Base-by-base conservation (phyloP, 2,797 vertebrate species). In the Sciaenops ocellatus region DNA sequence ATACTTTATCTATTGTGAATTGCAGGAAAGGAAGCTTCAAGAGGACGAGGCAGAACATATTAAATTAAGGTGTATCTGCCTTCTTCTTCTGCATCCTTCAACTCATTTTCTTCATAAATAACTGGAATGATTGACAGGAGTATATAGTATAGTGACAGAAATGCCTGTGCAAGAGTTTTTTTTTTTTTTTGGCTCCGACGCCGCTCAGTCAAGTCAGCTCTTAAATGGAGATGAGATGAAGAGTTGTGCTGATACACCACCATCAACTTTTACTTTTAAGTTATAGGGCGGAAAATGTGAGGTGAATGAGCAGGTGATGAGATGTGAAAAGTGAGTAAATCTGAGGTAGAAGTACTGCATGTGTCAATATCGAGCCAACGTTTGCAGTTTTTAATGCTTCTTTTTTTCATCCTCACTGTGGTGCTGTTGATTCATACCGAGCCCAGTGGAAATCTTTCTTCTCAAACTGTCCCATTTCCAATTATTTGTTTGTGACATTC, bases 101-200 rank as follows among this genome's bases (percentile, higher is more conserved):
- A 54, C 41, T 66, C 78, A 47, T 30, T 79, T 63, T 66, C 64
- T 62, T 80, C 67, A 73, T 34, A 75, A 78, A 66, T 41, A 76
- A 68, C 52, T 42, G 13, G n/a, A 9, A 3, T 85, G 89, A 90
- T 12, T 81, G 87, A 87, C 75, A 62, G 74, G 69, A 48, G 52
- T 1, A 2, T 44, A 52, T 0, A 69, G 47, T 0, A 17, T 59
- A 79, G 82, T 86, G 85, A 83, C 89, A 89, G 81, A 76, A 85
- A 61, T 76, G 84, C 85, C 82, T 69, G 60, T 44, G 80, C 41
- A 30, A 44, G 74, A 52, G 4, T 52, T 34, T 34, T 34, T 34
- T 7, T 6, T 34, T 34, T 34, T 34, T 34, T 82, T 72, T 44
- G 62, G 60, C 78, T 69, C 24, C 64, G 79, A 57, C 73, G 77